These are phyloP conservation scores for Lumbricus terrestris DNA, from an alignment of 2,888 invertebrate genomes.

Conservation along the genomic window DNA sequence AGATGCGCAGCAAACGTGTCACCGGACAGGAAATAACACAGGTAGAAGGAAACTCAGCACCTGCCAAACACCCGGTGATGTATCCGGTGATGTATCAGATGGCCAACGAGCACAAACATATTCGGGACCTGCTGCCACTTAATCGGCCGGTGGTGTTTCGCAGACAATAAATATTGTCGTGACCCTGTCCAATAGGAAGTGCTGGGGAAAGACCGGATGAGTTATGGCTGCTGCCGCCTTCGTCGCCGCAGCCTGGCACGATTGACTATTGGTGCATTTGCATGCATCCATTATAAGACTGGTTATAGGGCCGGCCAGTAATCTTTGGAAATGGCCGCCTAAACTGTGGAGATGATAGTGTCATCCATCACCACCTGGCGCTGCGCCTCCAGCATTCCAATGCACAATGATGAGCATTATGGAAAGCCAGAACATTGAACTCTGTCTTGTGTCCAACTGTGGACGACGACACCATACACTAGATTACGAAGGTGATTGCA, in stretches of 20 bases:
- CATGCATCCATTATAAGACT: not conserved
- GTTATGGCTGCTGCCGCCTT: too few relatives aligned
- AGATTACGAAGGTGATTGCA: not conserved
- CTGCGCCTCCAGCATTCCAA: not conserved
- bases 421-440: conserved; percentile 3
- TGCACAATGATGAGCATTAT: not conserved
- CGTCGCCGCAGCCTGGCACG: not conserved
- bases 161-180: conserved; percentile 3
- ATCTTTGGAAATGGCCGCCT: conserved; percentile 3
- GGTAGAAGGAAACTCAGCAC: not conserved
- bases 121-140: not conserved
- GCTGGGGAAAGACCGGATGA: not conserved
- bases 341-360: conserved; percentile 3
- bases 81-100: not conserved
- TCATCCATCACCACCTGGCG: not conserved
- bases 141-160: not conserved
- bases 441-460: not conserved
- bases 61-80: not conserved
- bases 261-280: conserved; percentile 3
- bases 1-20: not conserved
- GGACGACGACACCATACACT: not conserved
- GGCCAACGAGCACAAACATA: not conserved
- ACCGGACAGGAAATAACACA: not conserved
- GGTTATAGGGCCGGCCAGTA: conserved; percentile 3
- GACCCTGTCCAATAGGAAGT: conserved; percentile 3